Evolutionary conservation across 2,888 invertebrate species (phyloP), one percentile per base, ranked within the genome.

Genomic region (Drosophila helvetica): DNA sequence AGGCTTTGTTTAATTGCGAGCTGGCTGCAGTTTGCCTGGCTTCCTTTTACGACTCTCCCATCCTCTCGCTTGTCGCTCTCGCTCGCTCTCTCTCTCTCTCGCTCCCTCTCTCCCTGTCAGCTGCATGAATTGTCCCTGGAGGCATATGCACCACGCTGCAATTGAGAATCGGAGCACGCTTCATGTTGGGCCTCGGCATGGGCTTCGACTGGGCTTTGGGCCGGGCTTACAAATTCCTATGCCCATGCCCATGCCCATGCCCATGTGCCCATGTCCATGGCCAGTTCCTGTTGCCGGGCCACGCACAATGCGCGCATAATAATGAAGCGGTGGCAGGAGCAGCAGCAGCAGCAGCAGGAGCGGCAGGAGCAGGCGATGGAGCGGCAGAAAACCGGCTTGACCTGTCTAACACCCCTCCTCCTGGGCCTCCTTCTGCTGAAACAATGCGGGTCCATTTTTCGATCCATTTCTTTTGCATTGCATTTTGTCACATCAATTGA

Each of bases 271-370:
- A 46, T 53, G 25, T 30, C 62, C 65, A 55, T 62, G 57, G 61
- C 58, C 71, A 72, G 83, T 84, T 88, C 83, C 86, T 84, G 83
- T 86, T 86, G 83, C 83, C 58, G 38, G 57, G 60, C 74, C 80
- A 88, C 88, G 84, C 88, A 86, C 85, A 84, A 88, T 86, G 89
- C 86, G 84, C 84, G 84, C 84, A 84, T 84, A 84, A 83, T 88
- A 88, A 84, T 84, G 84, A 83, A 75, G 55, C 22, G 51, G 56
- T 22, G 33, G 63, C 10, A 56, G 45, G 38, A 17, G 46, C 33
- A 22, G 50, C 12, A 12, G 54, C 19, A 22, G 38, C 18, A 48
- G 62, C 42, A 65, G n/a, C 18, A 27, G 27, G 27, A 19, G 43
- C 27, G 33, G 56, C 9, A 63, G 54, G 56, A 72, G 50, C 50